Evolutionary conservation across 2,888 invertebrate species (phyloP).

Genomic region (Drosophila setosimentum): DNA sequence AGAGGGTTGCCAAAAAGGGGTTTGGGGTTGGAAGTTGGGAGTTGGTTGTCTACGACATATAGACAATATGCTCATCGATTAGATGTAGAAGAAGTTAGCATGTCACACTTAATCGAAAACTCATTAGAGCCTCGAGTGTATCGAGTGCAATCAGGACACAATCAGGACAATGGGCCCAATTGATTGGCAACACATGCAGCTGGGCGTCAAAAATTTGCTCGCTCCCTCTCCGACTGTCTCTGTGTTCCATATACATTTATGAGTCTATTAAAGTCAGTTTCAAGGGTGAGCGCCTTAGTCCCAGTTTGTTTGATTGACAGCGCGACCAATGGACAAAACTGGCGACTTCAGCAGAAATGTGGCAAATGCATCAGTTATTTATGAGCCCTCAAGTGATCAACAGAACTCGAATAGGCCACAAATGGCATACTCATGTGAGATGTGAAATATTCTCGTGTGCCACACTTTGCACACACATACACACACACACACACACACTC

Average conservation of each 20-base stretch:
- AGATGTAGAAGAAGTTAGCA: conserved; percentile 22
- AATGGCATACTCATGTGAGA: conserved; percentile 9
- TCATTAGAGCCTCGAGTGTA: conserved; percentile 56
- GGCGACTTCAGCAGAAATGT: conserved; percentile 12
- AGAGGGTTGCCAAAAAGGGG: conserved; percentile 28
- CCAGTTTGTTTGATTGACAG: conserved; percentile 62
- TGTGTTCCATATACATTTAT: conserved; percentile 63
- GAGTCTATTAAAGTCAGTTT: conserved; percentile 69
- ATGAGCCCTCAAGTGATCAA: conserved; percentile 55
- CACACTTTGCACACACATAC: background rate
- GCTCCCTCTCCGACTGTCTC: conserved; percentile 14
- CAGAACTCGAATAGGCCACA: conserved; percentile 25
- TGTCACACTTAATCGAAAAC: conserved; percentile 79
- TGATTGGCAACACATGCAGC: conserved; percentile 71
- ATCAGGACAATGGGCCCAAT: conserved; percentile 48
- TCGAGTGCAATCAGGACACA: conserved; percentile 43
- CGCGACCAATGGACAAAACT: conserved; percentile 55
- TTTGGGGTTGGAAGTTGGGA: background rate
- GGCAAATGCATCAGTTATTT: conserved; percentile 49
- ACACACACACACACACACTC: background rate
- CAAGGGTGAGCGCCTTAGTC: conserved; percentile 21
- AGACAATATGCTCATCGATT: conserved; percentile 54
- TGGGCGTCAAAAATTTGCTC: conserved; percentile 61
- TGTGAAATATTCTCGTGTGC: background rate
- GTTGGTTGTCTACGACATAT: background rate